Evolutionary conservation across 2,797 vertebrate genomes (phyloP), one percentile per base, ranked within the genome.

Genomic region (Novumbra hubbsi): DNA sequence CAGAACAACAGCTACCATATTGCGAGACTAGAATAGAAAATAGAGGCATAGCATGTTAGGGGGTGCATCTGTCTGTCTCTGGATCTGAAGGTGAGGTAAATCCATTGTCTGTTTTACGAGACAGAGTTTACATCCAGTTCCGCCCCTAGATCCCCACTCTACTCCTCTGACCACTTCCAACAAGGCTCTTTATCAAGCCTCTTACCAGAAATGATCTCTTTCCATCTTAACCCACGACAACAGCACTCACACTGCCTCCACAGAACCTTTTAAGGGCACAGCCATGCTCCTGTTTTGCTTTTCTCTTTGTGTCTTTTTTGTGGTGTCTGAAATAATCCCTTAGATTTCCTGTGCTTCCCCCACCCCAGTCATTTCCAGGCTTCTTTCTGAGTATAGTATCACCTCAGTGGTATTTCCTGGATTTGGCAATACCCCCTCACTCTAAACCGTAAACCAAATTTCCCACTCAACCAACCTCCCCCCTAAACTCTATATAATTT

Each of bases 331-430:
- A 89, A 88, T 86, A 90, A 91, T 90, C 82, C 30, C 82, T 89
- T 84, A 80, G 41, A 79, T 90, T 89, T 92, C 90, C 93, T 94
- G 88, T 85, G 90, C 90, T 91, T 88, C 76, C 74, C 75, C 80
- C 77, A 78, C 82, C 87, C 82, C 21, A 24, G 21, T 57, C 55
- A n/a, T 24, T 16, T 57, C 55, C 76, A 76, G 50, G 86, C 88
- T 76, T 90, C 80, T 81, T 82, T 89, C 71, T 72, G 85, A 87
- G 57, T 84, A 74, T 81, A 75, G 50, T 88, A 82, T 88, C 89
- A 92, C 84, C 87, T 92, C 91, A 75, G 74, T 91, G 91, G 84
- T 89, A 94, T 94, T 94, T 95, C 89, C 88, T 91, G 89, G 87
- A 80, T 85, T 89, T 83, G 74, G 81, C 87, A 90, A 88, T 81